Base-by-base conservation (phyloP, 2,113 vertebrate genomes). In the Rhodinocichla rosea region DNA sequence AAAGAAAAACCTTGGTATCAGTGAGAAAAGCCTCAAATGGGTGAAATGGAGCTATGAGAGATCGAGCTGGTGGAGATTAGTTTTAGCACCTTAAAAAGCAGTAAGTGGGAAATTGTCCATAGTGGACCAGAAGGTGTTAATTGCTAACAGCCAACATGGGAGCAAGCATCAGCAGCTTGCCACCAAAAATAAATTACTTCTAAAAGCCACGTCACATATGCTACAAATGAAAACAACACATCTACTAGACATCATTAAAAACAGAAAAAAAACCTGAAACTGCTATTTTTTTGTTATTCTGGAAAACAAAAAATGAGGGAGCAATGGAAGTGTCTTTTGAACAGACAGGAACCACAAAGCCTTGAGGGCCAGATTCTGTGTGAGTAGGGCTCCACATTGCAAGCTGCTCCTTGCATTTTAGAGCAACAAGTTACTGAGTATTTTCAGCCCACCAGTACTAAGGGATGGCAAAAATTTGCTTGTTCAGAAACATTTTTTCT, bases 61-160 rank as follows among this genome's bases (percentile, higher is more conserved):
- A 0, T 6, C 44, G 55, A 68, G 85, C 42, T 93, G 63, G 64
- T 85, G 44, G 68, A 93, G 68, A 92, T 95, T 70, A 60, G 33
- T 81, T 95, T 95, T 95, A 94, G 45, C 95, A 91, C 90, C 42
- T 94, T 83, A 93, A 96, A 95, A 97, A 94, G 50, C 71, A 83
- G 44, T 35, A 52, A 92, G 82, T 60, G 52, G 79, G 88, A 94
- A 94, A 67, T 73, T 70, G 79, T 88, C 84, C 82, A 17, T 50
- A 44, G 85, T 90, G 88, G 71, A 74, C 85, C 85, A 95, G 85
- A 91, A 95, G 90, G 92, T 88, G 93, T 80, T 96, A 96, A 97
- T 96, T 96, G 70, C 68, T 69, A 60, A 67, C 59, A 95, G 76
- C 87, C 90, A 88, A 83, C 52, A 47, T 22, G 75, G 71, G 44